Evolutionary conservation across 2,888 invertebrate species (phyloP).

Genomic region (Ligdia adustata): DNA sequence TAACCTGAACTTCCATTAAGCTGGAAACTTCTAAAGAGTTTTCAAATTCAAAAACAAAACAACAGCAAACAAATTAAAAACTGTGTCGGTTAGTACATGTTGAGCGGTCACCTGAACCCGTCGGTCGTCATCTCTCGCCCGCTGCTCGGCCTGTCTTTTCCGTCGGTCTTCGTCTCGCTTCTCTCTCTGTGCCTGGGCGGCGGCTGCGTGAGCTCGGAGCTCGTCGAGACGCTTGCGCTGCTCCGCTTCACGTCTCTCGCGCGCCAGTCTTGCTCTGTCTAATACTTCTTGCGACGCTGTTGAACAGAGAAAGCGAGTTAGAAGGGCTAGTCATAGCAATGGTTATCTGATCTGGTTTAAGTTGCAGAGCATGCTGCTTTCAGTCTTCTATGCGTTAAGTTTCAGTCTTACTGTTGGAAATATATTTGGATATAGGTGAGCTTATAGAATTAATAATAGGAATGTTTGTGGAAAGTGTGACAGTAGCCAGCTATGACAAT

Average conservation of each 20-base stretch:
- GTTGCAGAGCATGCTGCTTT: too few species aligned
- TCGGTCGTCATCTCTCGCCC: slow-evolving; percentile 90
- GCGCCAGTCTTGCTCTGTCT: slow-evolving; percentile 89
- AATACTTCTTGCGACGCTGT: slow-evolving; percentile 70
- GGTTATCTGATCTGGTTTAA: too few species aligned
- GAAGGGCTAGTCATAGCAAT: too few species aligned
- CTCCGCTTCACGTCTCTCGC: slow-evolving; percentile 95
- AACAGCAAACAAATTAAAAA: slow-evolving; percentile 1
- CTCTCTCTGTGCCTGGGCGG: slow-evolving; percentile 95
- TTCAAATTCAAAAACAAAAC: slow-evolving; percentile 7
- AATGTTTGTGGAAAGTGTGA: too few species aligned
- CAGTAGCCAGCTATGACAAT: too few species aligned
- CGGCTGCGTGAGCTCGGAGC: slow-evolving; percentile 93
- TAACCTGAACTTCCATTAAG: too few species aligned
- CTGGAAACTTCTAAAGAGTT: too few species aligned
- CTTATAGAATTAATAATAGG: too few species aligned
- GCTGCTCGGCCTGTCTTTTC: slow-evolving; percentile 92
- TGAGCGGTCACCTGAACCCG: slow-evolving; percentile 54
- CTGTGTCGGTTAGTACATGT: slow-evolving; percentile 18
- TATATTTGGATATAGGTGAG: too few species aligned
- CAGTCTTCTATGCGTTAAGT: too few species aligned
- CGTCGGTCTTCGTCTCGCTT: slow-evolving; percentile 94
- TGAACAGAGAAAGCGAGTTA: slow-evolving; percentile 17
- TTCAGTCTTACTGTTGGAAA: too few species aligned
- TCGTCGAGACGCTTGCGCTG: slow-evolving; percentile 95